phyloP scores from a whole-genome alignment of 2,113 vertebrate genomes.

The Heteronetta atricapilla region DNA sequence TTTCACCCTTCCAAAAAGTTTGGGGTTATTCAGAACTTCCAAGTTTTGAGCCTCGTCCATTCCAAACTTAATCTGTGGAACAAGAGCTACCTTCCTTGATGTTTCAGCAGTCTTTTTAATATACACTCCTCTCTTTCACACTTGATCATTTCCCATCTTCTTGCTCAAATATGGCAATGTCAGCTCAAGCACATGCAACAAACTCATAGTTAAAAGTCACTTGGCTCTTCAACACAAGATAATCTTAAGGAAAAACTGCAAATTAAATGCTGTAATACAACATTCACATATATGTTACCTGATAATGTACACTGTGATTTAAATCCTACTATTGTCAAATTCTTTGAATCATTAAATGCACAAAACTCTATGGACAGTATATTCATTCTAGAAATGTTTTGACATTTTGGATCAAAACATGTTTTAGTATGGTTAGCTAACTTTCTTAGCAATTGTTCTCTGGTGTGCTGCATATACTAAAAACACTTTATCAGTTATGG shows the following conservation, averaged over 20 bases:
- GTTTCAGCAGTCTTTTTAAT: neutral
- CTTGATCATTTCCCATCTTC: neutral
- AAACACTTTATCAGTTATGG: neutral
- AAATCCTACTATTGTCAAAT: constrained; percentile 26
- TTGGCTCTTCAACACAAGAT: neutral
- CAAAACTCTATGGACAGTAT: constrained; percentile 15
- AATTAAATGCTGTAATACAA: neutral
- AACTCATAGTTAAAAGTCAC: constrained; percentile 17
- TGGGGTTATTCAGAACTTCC: neutral
- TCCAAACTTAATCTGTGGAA: neutral
- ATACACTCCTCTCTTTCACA: neutral
- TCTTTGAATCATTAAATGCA: neutral
- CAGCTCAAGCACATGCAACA: neutral
- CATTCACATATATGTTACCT: neutral
- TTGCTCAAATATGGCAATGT: neutral
- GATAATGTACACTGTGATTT: neutral
- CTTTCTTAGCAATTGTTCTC: constrained; percentile 10
- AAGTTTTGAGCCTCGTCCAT: neutral
- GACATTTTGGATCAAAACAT: constrained; percentile 20
- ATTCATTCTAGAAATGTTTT: neutral
- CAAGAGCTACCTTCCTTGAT: neutral
- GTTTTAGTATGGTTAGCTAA: neutral
- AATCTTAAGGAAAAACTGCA: constrained; percentile 21
- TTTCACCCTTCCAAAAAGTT: constrained; percentile 29
- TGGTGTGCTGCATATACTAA: neutral